A percentile compares a stretch with the other conserved stretches of the same genome.
Evolutionary conservation across 2,113 vertebrate species (phyloP).

Genomic region (Penelope pileata): DNA sequence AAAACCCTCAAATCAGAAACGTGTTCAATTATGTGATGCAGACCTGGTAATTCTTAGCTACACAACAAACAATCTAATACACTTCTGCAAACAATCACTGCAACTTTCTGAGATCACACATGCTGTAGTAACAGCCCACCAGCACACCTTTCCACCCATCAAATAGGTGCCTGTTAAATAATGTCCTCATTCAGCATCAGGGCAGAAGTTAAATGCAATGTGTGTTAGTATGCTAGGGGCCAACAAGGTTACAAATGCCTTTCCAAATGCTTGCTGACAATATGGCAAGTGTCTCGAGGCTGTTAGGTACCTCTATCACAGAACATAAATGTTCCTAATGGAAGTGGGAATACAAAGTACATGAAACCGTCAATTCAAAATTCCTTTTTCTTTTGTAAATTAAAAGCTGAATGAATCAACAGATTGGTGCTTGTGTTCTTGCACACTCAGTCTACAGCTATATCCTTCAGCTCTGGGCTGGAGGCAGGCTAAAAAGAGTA

Average conservation of each 20-base stretch:
- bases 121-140: not conserved
- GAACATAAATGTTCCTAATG: not conserved
- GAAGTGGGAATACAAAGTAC: not conserved
- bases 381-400: constrained; percentile 36
- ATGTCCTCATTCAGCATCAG: not conserved
- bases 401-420: not conserved
- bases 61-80: not conserved
- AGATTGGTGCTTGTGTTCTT: constrained; percentile 11
- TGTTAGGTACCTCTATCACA: constrained; percentile 9
- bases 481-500: not conserved
- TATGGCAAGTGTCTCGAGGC: not conserved
- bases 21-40: not conserved
- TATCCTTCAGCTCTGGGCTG: not conserved
- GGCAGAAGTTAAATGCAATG: not conserved
- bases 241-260: not conserved
- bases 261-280: constrained; percentile 48
- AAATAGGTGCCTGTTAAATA: not conserved
- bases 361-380: constrained; percentile 52
- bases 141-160: not conserved
- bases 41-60: not conserved
- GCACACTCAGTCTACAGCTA: constrained; percentile 13
- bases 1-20: not conserved
- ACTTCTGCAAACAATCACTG: not conserved
- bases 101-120: not conserved
- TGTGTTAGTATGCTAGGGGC: not conserved